These are phyloP conservation scores for Rhabdomys pumilio DNA, from an alignment of 2,797 vertebrate species.

Conservation along the genomic window DNA sequence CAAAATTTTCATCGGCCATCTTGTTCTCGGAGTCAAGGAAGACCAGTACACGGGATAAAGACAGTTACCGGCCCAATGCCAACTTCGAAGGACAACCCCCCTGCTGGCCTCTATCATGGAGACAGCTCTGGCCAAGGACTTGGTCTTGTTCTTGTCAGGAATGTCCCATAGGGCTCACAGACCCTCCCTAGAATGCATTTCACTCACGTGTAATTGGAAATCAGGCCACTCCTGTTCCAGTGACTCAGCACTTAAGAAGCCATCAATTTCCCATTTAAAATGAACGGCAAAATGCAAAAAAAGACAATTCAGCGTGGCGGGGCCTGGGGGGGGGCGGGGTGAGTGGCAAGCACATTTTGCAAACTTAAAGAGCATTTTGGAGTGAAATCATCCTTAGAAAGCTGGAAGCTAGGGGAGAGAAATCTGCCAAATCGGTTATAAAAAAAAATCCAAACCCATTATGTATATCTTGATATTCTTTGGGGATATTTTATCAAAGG, in stretches of 20 bases:
- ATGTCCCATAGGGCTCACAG: not conserved
- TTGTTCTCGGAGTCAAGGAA: constrained; percentile 23
- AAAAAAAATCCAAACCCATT: constrained; percentile 18
- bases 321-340: constrained; percentile 38
- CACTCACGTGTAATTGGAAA: constrained; percentile 63
- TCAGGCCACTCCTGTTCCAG: constrained; percentile 63
- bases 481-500: constrained; percentile 87
- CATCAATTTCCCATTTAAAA: constrained; percentile 84
- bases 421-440: constrained; percentile 73
- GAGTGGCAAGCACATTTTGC: constrained; percentile 82
- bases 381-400: constrained; percentile 83
- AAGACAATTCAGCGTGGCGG: constrained; percentile 51
- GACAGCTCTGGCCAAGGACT: constrained; percentile 49
- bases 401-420: constrained; percentile 76
- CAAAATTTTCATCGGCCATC: not conserved
- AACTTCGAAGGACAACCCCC: constrained; percentile 14
- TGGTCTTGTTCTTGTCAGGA: constrained; percentile 27
- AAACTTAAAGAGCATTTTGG: constrained; percentile 82
- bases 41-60: not conserved
- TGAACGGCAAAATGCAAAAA: constrained; percentile 82
- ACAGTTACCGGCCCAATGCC: not conserved
- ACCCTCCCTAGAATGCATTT: constrained; percentile 43
- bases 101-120: not conserved
- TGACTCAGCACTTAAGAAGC: constrained; percentile 81
- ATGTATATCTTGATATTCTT: constrained; percentile 81